Evolutionary conservation across 1,140 invertebrate genomes (phyloP).

Genomic region (Rhagoletis pomonella): DNA sequence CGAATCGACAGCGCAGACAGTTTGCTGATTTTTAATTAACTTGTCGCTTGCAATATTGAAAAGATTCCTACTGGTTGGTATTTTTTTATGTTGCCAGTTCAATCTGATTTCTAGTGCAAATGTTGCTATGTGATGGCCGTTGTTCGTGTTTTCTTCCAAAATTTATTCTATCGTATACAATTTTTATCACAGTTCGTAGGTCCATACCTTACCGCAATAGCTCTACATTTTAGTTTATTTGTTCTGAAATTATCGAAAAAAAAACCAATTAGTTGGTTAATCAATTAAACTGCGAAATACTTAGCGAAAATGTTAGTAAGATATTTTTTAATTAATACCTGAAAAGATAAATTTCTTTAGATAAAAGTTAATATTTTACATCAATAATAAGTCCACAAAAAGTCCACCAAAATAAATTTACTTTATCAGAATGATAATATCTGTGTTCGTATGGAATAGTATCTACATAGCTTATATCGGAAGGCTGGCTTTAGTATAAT

Average conservation of each 20-base stretch:
- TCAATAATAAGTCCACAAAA: no score
- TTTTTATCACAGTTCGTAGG: constrained; percentile 54
- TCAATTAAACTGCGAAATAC: neutral
- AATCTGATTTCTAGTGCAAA: neutral
- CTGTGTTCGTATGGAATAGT: no score
- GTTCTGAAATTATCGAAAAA: constrained; percentile 25
- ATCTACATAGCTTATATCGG: no score
- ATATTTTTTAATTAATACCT: no score
- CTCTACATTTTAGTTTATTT: neutral
- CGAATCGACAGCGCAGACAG: constrained; percentile 74
- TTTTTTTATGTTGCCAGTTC: neutral
- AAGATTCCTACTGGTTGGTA: neutral
- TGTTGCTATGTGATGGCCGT: neutral
- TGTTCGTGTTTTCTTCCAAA: neutral
- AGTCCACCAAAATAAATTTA: no score
- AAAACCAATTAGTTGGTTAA: neutral
- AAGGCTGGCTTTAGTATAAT: neutral
- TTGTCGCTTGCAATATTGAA: neutral
- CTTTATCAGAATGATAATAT: neutral
- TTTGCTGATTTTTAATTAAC: constrained; percentile 61
- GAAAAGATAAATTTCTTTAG: no score
- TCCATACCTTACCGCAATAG: neutral
- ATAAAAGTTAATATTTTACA: no score
- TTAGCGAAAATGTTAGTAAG: no score
- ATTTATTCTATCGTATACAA: constrained; percentile 48